Evolutionary conservation across 2,113 vertebrate species (phyloP), one percentile per base, ranked within the genome.

Genomic region (Thunnus thynnus): DNA sequence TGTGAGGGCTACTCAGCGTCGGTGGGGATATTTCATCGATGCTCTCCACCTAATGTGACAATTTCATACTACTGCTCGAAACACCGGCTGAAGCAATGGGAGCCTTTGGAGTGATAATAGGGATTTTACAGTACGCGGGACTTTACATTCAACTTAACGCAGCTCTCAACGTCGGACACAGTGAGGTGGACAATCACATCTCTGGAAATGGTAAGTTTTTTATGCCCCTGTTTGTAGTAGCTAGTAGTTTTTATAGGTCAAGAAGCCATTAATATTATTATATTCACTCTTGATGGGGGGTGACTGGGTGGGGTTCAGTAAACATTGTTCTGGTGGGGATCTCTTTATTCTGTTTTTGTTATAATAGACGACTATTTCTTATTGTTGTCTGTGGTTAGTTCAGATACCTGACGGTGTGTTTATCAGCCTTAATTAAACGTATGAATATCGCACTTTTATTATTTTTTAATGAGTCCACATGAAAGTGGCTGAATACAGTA

Each of bases 121-220:
- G 96, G 93, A 92, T 97, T 86, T 93, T 97, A 87, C 97, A 97
- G 84, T 97, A 92, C 90, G 92, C 95, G 89, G 97, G 96, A 96
- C 95, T 98, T 96, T 97, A 95, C 92, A 80, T 97, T 89, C 96
- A 97, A 95, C 94, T 97, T 93, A 96, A 94, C 87, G 93, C 94
- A 47, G 94, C 96, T 91, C 93, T 96, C 77, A 91, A 88, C 84
- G 92, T 85, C 66, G 93, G 88, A 84, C 87, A 94, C 66, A 87
- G 86, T 41, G 95, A 95, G 79, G 94, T 95, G 94, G 95, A 96
- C 84, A 95, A 96, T 82, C 95, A 91, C 76, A 78, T 96, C 82
- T 93, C 94, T 79, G 96, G 96, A 89, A 96, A 97, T 86, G 96
- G 97, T 97, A 92, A 94, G 95, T 94, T 84, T 46, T 36, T 25